phyloP scores from a whole-genome alignment of 2,113 vertebrate genomes.

The Tupaia chinensis region DNA sequence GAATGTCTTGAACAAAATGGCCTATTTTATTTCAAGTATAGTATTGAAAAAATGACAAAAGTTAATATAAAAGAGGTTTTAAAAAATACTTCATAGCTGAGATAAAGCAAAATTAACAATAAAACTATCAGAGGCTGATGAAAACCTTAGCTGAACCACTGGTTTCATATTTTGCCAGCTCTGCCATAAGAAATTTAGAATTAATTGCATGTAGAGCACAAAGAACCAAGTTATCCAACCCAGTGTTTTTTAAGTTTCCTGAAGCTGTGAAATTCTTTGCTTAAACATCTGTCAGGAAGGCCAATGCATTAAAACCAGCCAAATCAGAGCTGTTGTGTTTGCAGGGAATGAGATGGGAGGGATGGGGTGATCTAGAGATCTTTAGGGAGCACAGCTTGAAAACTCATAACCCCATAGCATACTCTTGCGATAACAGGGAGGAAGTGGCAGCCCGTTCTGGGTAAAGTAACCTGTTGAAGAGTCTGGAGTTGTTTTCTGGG shows the following conservation, averaged over 20 bases:
- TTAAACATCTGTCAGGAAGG: not conserved
- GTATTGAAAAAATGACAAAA: not conserved
- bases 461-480: not conserved
- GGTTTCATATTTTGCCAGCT: conserved; percentile 31
- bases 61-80: conserved; percentile 4
- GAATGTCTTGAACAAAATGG: not conserved
- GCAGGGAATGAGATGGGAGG: not conserved
- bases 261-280: not conserved
- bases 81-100: not conserved
- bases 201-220: conserved; percentile 16
- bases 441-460: not conserved
- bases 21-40: not conserved
- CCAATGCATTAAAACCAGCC: not conserved
- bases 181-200: not conserved
- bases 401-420: not conserved
- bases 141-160: conserved; percentile 28
- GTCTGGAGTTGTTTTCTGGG: not conserved
- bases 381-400: not conserved
- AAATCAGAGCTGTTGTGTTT: not conserved
- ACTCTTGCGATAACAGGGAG: not conserved
- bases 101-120: conserved; percentile 43
- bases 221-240: not conserved
- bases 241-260: not conserved
- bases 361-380: not conserved
- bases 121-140: not conserved